phyloP scores from a whole-genome alignment of 2,888 invertebrate species.

The Philonicus albiceps region DNA sequence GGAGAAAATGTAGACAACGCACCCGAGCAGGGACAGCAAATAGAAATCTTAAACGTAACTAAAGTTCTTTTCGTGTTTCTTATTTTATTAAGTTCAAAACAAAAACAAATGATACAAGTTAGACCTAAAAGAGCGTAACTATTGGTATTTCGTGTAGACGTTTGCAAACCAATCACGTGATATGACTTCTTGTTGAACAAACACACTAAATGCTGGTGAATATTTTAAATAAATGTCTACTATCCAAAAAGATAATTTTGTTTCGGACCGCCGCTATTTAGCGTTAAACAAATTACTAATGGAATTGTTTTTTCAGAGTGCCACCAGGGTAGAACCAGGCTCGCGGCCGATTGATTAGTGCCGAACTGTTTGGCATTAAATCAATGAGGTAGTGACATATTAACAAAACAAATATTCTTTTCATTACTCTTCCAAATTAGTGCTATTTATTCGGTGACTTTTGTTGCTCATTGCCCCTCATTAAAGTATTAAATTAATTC shows the following conservation, averaged over 20 bases:
- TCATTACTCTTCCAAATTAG: slow-evolving; percentile 23
- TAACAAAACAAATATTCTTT: slow-evolving; percentile 39
- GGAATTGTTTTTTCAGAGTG: slow-evolving; percentile 34
- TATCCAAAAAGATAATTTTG: slow-evolving; percentile 17
- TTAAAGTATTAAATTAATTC: not conserved
- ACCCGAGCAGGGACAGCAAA: not conserved
- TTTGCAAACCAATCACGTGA: slow-evolving; percentile 28
- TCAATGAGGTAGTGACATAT: slow-evolving; percentile 48
- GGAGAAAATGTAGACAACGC: slow-evolving; percentile 77
- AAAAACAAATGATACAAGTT: not conserved
- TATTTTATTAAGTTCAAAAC: slow-evolving; percentile 15
- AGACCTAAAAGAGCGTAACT: not conserved
- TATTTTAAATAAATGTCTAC: slow-evolving; percentile 38
- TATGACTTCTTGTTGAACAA: slow-evolving; percentile 32
- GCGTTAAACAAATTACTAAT: slow-evolving; percentile 4
- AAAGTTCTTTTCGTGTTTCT: slow-evolving; percentile 28
- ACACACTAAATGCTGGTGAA: slow-evolving; percentile 27
- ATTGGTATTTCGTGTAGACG: slow-evolving; percentile 1
- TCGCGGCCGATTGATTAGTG: slow-evolving; percentile 43
- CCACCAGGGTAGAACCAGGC: not conserved
- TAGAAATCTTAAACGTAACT: slow-evolving; percentile 27
- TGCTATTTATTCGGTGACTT: slow-evolving; percentile 38
- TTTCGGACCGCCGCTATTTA: not conserved
- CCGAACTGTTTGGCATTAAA: slow-evolving; percentile 46
- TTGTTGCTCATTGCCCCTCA: not conserved